Percentiles rank a stretch among this genome's conserved stretches.
These are phyloP conservation scores for Leptinotarsa peninsularis DNA, from an alignment of 2,888 invertebrate species.

Conservation along the genomic window DNA sequence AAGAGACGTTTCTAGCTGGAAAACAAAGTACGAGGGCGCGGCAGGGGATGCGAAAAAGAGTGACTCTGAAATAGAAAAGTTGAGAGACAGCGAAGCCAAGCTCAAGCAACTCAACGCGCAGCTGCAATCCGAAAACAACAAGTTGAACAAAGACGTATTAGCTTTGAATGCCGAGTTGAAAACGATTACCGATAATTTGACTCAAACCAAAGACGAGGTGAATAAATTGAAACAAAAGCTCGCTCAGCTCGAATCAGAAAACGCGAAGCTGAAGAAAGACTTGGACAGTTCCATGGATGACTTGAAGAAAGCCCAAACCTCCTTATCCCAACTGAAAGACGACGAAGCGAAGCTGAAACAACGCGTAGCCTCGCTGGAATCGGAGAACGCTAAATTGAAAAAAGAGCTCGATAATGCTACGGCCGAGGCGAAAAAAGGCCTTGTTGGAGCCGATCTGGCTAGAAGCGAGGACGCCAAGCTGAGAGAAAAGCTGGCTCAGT, in stretches of 20 bases:
- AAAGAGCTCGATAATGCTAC: slow-evolving; percentile 41
- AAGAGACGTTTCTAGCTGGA: slow-evolving; percentile 39
- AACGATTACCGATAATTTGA: slow-evolving; percentile 24
- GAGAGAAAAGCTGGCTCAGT: slow-evolving; percentile 43
- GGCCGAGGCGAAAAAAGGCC: slow-evolving; percentile 45
- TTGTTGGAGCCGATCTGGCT: slow-evolving; percentile 38
- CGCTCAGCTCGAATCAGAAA: slow-evolving; percentile 44
- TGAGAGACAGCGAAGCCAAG: slow-evolving; percentile 46
- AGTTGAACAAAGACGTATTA: slow-evolving; percentile 49
- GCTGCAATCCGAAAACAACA: slow-evolving; percentile 49
- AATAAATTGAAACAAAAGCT: slow-evolving; percentile 36
- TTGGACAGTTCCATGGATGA: slow-evolving; percentile 44
- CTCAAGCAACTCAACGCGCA: slow-evolving; percentile 45
- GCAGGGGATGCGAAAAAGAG: slow-evolving; percentile 46
- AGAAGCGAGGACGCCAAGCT: slow-evolving; percentile 44
- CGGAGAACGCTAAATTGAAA: slow-evolving; percentile 47
- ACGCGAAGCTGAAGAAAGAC: slow-evolving; percentile 50
- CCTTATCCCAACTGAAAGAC: slow-evolving; percentile 24
- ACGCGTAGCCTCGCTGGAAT: slow-evolving; percentile 43
- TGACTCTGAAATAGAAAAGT: slow-evolving; percentile 38
- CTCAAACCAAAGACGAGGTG: slow-evolving; percentile 34
- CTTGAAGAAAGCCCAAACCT: slow-evolving; percentile 28
- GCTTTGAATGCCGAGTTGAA: slow-evolving; percentile 40
- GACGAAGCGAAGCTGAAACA: slow-evolving; percentile 41
- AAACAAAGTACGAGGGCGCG: slow-evolving; percentile 41